Evolutionary conservation across 2,113 vertebrate species (phyloP), one percentile per base, ranked within the genome.

Genomic region (Neomonachus schauinslandi): DNA sequence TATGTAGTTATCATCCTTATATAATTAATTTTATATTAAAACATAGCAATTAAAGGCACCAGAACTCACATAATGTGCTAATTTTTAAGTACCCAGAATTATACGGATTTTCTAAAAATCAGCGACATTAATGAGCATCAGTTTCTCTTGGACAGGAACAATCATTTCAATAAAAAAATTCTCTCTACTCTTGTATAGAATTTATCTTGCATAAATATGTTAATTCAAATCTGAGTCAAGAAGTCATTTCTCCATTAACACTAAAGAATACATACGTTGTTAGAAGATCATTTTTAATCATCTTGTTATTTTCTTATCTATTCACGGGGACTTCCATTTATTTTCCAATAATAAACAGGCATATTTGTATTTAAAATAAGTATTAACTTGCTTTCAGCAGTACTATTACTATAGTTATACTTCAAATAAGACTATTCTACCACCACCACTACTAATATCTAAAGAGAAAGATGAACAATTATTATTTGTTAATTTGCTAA

Each of bases 21-120:
- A n/a, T 61, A 72, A 95, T 59, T 65, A 82, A 65, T 92, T 91
- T 49, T 46, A 83, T 76, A 81, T 77, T 55, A 61, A 84, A 74
- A 74, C 1, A 1, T 26, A 57, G 10, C 3, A 59, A 28, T 55
- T 59, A 74, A 67, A 86, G 2, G 5, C 7, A 77, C 4, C 13
- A 76, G 22, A 61, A 63, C 31, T 83, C 24, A 81, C n/a, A 82
- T 77, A 24, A 7, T 46, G 21, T 69, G 4, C 5, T 21, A 61
- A 26, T 81, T 61, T 81, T 53, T 53, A 61, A 36, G 2, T 36
- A 72, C 1, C n/a, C n/a, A 61, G 26, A 76, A 28, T 76, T 93
- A 51, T 51, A n/a, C 1, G 55, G 15, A 77, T 77, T 67, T 93
- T 7, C 92, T 42, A 86, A 28, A 92, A 46, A 26, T 12, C 5